Conservation (phyloP, 1,140 invertebrate species). For the Cydia fagiglandana region DNA sequence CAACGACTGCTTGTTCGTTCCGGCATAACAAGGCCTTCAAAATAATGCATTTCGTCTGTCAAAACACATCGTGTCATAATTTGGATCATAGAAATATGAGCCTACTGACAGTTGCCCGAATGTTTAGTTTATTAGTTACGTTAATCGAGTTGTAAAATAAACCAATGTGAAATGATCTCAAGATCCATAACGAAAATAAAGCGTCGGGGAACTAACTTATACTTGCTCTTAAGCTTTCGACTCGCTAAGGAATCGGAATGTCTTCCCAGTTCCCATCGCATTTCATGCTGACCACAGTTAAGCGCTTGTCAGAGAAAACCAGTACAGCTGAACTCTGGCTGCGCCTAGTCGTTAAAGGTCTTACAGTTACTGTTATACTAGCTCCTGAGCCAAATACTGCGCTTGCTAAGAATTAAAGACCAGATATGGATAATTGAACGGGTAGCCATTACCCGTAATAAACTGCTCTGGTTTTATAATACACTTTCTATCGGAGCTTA, state of each 20-base stretch:
- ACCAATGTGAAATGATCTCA: not conserved
- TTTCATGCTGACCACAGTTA: not conserved
- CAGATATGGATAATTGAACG: not conserved
- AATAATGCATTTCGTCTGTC: conserved; percentile 1
- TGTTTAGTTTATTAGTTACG: not conserved
- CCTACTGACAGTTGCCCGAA: not conserved
- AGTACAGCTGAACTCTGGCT: not conserved
- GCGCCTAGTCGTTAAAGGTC: not conserved
- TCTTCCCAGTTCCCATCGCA: not conserved
- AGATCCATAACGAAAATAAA: not conserved
- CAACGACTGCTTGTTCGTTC: not conserved
- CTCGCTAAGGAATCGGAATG: not conserved
- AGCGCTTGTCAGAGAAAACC: not conserved
- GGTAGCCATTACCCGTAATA: conserved; percentile 15
- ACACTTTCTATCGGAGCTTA: conserved; percentile 29
- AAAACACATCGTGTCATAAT: conserved; percentile 18
- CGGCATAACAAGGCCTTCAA: not conserved
- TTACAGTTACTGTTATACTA: not conserved
- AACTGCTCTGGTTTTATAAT: conserved; percentile 29
- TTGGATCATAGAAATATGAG: not conserved
- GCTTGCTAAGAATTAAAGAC: not conserved
- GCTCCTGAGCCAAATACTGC: not conserved
- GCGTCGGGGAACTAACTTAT: not conserved
- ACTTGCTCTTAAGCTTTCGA: not conserved
- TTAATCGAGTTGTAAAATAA: not conserved